Base-by-base conservation (phyloP, 2,113 vertebrate genomes). In the Peromyscus californicus region DNA sequence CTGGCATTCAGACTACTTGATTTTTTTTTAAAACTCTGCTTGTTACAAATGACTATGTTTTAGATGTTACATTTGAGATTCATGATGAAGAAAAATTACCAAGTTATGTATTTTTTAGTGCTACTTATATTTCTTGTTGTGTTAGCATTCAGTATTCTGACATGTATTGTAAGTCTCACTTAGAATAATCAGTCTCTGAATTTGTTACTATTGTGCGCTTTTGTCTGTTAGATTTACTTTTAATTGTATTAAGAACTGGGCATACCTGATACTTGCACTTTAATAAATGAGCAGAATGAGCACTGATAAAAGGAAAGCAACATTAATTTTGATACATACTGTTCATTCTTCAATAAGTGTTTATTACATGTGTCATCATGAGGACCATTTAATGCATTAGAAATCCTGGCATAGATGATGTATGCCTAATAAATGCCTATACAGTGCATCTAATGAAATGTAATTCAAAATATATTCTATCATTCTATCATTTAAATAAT, bases 391-490 rank as follows among this genome's bases (percentile, higher is more conserved):
- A 39, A 42, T 0, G 51, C 67, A 31, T 0, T 31, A 61, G 16
- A 88, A 91, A 61, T 21, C 3, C 5, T 22, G 12, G 76, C 65
- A 70, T 15, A 94, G 17, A 5, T 70, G 33, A 59, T 13, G 22
- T 1, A 42, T 85, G 82, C 45, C 0, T 45, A 33, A 65, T 72
- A 17, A 83, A 69, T 16, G 29, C 8, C 2, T 89, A 31, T 42
- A 70, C 4, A 7, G 61, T 65, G 59, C 36, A 75, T 74, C 7
- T 78, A 91, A 91, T 48, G 70, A 54, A 96, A 86, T 82, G 63
- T 89, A 26, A 65, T 93, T 93, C 7, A 91, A 92, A 89, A 70
- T 76, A 8, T 42, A 76, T 75, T 70, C n/a, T 92, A 7, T 31
- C 33, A 76, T 75, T 70, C n/a, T 92, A 7, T 31, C 33, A 69